Evolutionary conservation across 2,797 vertebrate species (phyloP).

Genomic region (Melopsittacus undulatus): DNA sequence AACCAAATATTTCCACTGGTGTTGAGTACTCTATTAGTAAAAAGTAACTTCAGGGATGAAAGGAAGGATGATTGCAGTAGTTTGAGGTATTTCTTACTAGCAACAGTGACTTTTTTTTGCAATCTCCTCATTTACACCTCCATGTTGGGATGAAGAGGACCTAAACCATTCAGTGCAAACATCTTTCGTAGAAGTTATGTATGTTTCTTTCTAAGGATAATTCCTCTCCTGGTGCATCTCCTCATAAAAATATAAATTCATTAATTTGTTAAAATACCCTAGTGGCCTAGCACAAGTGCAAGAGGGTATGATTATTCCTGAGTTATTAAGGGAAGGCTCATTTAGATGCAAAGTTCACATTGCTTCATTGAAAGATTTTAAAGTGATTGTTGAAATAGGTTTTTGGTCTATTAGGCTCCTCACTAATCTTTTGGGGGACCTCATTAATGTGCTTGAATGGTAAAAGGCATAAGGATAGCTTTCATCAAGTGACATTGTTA

Average conservation of each 20-base stretch:
- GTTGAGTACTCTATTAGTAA: neutral
- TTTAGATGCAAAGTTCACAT: conserved; percentile 33
- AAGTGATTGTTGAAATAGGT: conserved; percentile 17
- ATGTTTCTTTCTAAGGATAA: neutral
- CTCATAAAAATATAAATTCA: conserved; percentile 7
- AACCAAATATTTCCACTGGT: neutral
- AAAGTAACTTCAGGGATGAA: neutral
- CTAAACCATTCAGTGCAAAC: neutral
- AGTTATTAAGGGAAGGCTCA: conserved; percentile 8
- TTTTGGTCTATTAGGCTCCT: conserved; percentile 33
- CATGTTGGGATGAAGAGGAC: neutral
- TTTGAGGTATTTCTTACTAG: neutral
- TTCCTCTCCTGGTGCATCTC: neutral
- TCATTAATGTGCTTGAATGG: conserved; percentile 45
- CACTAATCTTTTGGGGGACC: conserved; percentile 28
- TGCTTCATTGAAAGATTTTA: conserved; percentile 15
- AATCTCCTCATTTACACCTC: neutral
- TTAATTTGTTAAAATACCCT: conserved; percentile 27
- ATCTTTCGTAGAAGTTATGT: neutral
- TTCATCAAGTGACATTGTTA: conserved; percentile 29
- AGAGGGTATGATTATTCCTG: neutral
- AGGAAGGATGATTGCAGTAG: neutral
- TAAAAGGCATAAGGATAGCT: conserved; percentile 41
- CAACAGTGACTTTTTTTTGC: neutral
- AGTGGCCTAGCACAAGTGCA: neutral